Evolutionary conservation across 1,140 invertebrate species (phyloP), one percentile per base, ranked within the genome.

Genomic region (Mylabris phalerata): DNA sequence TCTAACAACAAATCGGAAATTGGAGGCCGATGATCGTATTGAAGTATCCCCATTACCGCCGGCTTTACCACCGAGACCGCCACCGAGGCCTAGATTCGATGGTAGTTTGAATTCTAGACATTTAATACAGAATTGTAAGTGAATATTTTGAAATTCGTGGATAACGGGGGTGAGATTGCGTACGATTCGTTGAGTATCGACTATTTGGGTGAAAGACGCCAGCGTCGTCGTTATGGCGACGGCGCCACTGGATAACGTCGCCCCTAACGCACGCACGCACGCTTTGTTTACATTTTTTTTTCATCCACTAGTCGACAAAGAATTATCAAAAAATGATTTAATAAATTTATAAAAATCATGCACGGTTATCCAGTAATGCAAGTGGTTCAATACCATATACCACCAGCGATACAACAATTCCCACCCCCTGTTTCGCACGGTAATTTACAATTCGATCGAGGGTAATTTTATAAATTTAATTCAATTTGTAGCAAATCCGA

Each of bases 311-410:
- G 32, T 32, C 32, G 32, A 7, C 7, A 7, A 5, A 32, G 7
- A 7, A 32, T 32, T 32, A 32, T 1, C 7, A 32, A 7, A 19
- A 19, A 32, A 32, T 32, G 32, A 7, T 32, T 32, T 32, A 3
- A 7, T 32, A 32, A 42, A 13, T 47, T 47, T 10, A 4, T 19
- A 11, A 27, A 10, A 10, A 69, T 52, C 62, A 80, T 80, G 79
- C 79, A 80, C 62, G 79, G 78, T 27, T 80, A 79, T 75, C 79
- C 79, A 45, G 78, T 80, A 57, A 80, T 80, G 79, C 79, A 80
- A 67, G 78, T 80, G 60, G 78, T 80, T 50, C 78, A 80, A 59
- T 80, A 80, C 65, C 79, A 79, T 69, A 75, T 80, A 65, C 76
- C 75, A 50, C 74, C 74, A 58, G 71, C 76, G 48, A 70, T 75